Percentiles rank a stretch among this genome's conserved stretches.
phyloP scores from a whole-genome alignment of 2,888 invertebrate species.

The Pachydiplax longipennis region DNA sequence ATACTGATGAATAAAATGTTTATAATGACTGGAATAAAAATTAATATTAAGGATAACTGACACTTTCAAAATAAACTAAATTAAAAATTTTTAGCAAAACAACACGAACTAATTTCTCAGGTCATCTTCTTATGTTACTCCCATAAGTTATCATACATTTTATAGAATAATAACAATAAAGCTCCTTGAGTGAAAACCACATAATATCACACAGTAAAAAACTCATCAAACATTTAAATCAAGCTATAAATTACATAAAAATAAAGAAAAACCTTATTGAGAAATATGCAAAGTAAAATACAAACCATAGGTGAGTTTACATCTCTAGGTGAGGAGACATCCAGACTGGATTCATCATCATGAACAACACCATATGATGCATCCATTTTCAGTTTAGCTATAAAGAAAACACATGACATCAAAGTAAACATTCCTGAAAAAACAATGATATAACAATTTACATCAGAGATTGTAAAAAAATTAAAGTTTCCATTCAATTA shows the following conservation, averaged over 20 bases:
- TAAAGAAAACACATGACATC: not conserved
- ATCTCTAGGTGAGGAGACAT: conserved; percentile 71
- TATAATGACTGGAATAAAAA: too few relatives aligned
- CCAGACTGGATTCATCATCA: conserved; percentile 72
- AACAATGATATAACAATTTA: not conserved
- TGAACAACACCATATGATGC: conserved; percentile 58
- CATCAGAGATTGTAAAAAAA: not conserved
- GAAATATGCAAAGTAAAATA: not conserved
- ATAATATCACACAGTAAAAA: too few relatives aligned
- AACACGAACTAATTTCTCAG: not conserved
- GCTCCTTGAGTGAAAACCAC: not conserved
- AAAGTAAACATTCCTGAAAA: not conserved
- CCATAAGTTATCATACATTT: not conserved
- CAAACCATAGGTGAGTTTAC: conserved; percentile 70
- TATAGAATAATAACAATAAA: not conserved
- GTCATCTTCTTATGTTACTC: not conserved
- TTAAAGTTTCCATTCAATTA: not conserved
- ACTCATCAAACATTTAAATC: too few relatives aligned
- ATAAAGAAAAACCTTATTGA: too few relatives aligned
- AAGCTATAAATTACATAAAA: too few relatives aligned
- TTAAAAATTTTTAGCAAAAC: not conserved
- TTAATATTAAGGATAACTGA: not conserved
- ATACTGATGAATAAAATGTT: not conserved
- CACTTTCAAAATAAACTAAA: not conserved
- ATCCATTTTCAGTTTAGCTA: conserved; percentile 50